phyloP scores from a whole-genome alignment of 2,888 invertebrate genomes.

The Volucella bombylans region DNA sequence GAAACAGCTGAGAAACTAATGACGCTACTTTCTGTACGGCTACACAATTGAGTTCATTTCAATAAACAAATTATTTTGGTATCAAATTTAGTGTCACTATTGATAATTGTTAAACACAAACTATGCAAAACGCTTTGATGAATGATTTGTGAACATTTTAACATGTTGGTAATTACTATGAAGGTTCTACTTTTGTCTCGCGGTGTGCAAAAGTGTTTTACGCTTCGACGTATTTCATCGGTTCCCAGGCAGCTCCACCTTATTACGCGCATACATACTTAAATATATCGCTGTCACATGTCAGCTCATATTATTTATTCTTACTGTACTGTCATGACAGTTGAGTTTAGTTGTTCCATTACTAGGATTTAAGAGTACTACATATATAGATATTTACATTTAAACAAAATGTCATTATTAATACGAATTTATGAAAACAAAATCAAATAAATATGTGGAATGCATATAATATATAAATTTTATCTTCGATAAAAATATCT shows the following conservation, averaged over 20 bases:
- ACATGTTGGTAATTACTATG: slow-evolving; percentile 39
- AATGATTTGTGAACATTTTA: slow-evolving; percentile 9
- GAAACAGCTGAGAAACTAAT: slow-evolving; percentile 74
- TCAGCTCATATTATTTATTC: not conserved
- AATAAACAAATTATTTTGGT: slow-evolving; percentile 18
- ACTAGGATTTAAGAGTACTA: no score
- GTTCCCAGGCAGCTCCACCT: slow-evolving; percentile 55
- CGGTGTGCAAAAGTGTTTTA: slow-evolving; percentile 62
- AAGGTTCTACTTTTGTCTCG: slow-evolving; percentile 72
- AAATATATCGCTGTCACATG: not conserved
- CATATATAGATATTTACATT: no score
- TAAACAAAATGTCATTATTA: no score
- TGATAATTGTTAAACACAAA: not conserved
- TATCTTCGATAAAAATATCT: no score
- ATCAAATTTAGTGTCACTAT: slow-evolving; percentile 10
- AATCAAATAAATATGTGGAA: no score
- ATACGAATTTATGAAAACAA: no score
- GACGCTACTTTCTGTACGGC: slow-evolving; percentile 70
- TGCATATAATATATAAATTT: no score
- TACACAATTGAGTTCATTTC: slow-evolving; percentile 42
- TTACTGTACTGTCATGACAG: no score
- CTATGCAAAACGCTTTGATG: slow-evolving; percentile 1
- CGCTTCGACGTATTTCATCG: slow-evolving; percentile 68
- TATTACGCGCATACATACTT: slow-evolving; percentile 41
- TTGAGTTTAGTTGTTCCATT: no score